Evolutionary conservation across 2,888 invertebrate genomes (phyloP), one percentile per base, ranked within the genome.

Genomic region (Eumerus sabulonum): DNA sequence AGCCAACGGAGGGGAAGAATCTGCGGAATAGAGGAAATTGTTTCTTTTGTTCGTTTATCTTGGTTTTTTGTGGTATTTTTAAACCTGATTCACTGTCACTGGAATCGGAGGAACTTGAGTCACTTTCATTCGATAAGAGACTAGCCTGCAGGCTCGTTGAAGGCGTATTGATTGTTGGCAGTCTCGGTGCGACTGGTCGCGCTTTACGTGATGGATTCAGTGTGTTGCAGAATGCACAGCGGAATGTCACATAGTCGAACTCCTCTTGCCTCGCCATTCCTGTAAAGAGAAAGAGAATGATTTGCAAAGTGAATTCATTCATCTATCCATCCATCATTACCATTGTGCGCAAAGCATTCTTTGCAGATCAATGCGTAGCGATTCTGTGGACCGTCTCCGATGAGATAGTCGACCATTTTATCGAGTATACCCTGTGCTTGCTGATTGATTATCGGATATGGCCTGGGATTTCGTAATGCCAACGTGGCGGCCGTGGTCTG

Each of bases 351-450:
- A 83, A 91, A 93, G 87, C 99, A 99, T 82, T 94, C 92, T 42
- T 91, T 91, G 88, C 99, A 99, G 85, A 99, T 97, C 82, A 99
- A 92, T 16, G 99, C 99, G 90, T 95, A 99, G 84, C 98, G 93
- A 89, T 97, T 96, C 76, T 93, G 93, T 18, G 98, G 98, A 0
- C 98, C 99, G 88, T 99, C 99, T 45, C 98, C 98, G 45, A 99
- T 93, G 76, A 99, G 90, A 86, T 95, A 97, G 87, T 99, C 99
- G 13, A 99, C 94, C 85, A 99, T 91, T 85, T 95, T 94, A 88
- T 98, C 98, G 79, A 98, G 87, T 36, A 94, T 92, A 5, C 94
- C 93, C 72, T 97, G 93, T 82, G 96, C 90, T 1, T 91, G 90
- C 88, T 91, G 90, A 81, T 89, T 87, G 3, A 89, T 85, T 18